Conservation (phyloP, 2,888 invertebrate genomes). For the Camponotus fellah region DNA sequence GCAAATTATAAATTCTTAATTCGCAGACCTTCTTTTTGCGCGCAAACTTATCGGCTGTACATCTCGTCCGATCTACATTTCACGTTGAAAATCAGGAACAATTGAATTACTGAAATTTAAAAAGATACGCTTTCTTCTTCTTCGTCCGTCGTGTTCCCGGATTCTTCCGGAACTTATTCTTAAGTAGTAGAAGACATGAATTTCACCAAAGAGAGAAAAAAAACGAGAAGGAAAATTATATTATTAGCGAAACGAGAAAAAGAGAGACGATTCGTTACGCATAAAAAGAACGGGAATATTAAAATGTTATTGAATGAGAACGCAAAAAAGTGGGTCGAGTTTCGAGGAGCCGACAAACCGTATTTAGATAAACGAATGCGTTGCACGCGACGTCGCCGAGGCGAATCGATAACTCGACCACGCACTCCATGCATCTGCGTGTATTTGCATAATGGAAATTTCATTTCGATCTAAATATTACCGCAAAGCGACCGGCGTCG, state of each 20-base stretch:
- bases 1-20: constrained; percentile 25
- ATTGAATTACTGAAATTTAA: constrained; percentile 26
- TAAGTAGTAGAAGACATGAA: neutral
- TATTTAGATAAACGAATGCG: constrained; percentile 72
- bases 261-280: constrained; percentile 24
- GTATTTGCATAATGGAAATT: constrained; percentile 65
- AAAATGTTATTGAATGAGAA: constrained; percentile 25
- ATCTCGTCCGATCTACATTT: constrained; percentile 18
- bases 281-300: constrained; percentile 32
- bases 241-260: constrained; percentile 34
- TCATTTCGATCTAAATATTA: constrained; percentile 56
- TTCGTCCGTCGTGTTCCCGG: neutral
- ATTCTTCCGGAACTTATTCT: neutral
- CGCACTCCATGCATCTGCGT: constrained; percentile 53
- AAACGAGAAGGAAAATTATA: constrained; percentile 15
- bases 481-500: neutral
- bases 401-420: constrained; percentile 68
- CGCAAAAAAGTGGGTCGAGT: constrained; percentile 52
- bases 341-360: constrained; percentile 49
- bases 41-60: neutral
- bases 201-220: neutral
- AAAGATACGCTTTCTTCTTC: neutral
- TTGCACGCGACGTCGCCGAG: constrained; percentile 66
- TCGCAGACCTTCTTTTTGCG: constrained; percentile 10
- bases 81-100: constrained; percentile 7